A percentile compares a stretch with the other conserved stretches of the same genome.
These are phyloP conservation scores for Nipponacmea schrenckii DNA, from an alignment of 2,888 invertebrate species.

Conservation along the genomic window DNA sequence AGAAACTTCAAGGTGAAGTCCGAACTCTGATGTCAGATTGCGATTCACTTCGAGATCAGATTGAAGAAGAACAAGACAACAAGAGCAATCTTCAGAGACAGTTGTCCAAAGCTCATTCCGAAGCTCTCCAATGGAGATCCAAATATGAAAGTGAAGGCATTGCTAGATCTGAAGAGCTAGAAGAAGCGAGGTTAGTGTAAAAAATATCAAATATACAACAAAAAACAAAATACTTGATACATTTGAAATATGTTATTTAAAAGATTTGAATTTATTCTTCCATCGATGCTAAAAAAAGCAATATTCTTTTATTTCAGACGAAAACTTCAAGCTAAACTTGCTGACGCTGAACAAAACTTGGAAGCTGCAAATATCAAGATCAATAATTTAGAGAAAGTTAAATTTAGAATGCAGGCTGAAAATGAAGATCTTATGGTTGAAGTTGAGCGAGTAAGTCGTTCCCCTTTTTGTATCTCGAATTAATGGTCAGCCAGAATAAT, in stretches of 20 bases:
- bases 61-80: conserved; percentile 98
- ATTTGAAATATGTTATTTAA: neutral
- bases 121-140: conserved; percentile 96
- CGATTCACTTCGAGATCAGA: conserved; percentile 98
- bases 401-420: conserved; percentile 93
- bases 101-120: conserved; percentile 97
- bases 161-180: conserved; percentile 73
- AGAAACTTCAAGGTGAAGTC: conserved; percentile 78
- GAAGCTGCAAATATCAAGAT: conserved; percentile 72
- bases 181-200: conserved; percentile 67
- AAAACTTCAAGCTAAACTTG: conserved; percentile 86
- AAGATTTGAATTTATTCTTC: neutral
- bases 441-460: neutral
- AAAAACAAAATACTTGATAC: neutral
- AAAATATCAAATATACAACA: too few relatives aligned
- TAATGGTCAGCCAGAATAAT: too few relatives aligned
- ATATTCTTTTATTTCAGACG: conserved; percentile 70
- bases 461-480: too few relatives aligned
- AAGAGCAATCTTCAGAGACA: conserved; percentile 99
- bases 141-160: conserved; percentile 90
- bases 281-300: too few relatives aligned
- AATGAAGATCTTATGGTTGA: conserved; percentile 58
- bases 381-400: conserved; percentile 96
- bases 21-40: conserved; percentile 98
- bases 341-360: conserved; percentile 95